phyloP scores from a whole-genome alignment of 2,797 vertebrate species.

The Enteromius radiatus region DNA sequence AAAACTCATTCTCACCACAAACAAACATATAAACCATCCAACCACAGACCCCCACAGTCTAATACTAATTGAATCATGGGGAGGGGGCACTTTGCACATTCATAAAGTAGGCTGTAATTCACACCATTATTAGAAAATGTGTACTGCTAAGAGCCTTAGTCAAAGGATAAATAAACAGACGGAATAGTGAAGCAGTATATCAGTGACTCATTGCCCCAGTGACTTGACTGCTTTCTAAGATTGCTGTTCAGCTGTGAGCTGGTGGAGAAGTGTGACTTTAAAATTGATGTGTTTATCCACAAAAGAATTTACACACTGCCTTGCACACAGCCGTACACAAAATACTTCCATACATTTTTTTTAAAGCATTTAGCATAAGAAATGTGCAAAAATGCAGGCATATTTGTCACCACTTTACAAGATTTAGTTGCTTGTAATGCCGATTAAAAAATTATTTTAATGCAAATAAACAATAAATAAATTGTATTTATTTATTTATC shows the following conservation, averaged over 20 bases:
- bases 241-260: slow-evolving; percentile 24
- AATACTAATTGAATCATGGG: slow-evolving; percentile 15
- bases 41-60: neutral
- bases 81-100: neutral
- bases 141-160: slow-evolving; percentile 29
- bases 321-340: neutral
- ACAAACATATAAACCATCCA: neutral
- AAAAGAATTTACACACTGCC: slow-evolving; percentile 24
- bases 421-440: neutral
- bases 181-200: neutral
- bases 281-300: slow-evolving; percentile 14
- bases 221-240: slow-evolving; percentile 12
- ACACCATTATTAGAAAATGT: slow-evolving; percentile 2
- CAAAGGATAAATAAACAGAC: slow-evolving; percentile 26
- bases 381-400: neutral
- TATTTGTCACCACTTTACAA: neutral
- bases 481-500: neutral
- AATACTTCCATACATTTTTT: neutral
- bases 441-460: too few relatives aligned
- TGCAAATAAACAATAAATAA: neutral
- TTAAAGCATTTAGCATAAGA: neutral
- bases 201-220: slow-evolving; percentile 2
- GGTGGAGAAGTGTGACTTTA: slow-evolving; percentile 14
- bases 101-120: slow-evolving; percentile 30
- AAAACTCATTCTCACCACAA: neutral